Base-by-base conservation (phyloP, 2,113 vertebrate genomes). In the Tiliqua scincoides region DNA sequence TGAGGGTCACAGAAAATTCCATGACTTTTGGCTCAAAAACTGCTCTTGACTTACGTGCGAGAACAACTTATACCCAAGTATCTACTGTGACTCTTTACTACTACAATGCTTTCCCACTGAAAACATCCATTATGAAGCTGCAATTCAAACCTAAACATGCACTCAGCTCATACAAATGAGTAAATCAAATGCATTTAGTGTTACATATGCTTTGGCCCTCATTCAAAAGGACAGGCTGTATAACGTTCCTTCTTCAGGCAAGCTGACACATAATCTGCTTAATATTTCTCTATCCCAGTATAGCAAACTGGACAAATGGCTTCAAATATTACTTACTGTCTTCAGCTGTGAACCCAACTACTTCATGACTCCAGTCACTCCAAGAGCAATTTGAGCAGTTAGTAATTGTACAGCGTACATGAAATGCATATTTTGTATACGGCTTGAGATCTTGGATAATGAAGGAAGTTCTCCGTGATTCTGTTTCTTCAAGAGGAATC, bases 291-390 rank as follows among this genome's bases (percentile, higher is more conserved):
- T 52, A 78, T 17, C 15, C 7, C n/a, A n/a, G n/a, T 70, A 27
- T 10, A n/a, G 14, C 12, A 12, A 72, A 27, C 2, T 79, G 25
- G 54, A 67, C n/a, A 35, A 35, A 35, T 54, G 35, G 2, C 62
- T 74, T 70, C 15, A 72, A 18, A 0, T 4, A 79, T 43, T 90
- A 97, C 98, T 96, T 95, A 99, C 99, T 43, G n/a, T 87, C 95
- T 95, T 98, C 98, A 73, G 95, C 94, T 1, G 98, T 99, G 72
- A 92, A 87, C 2, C 89, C 86, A 0, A 90, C 95, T 48, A 92
- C 91, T 32, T 96, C 97, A 73, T 79, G 48, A 91, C 97, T 99
- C 99, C 99, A 99, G 25, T 98, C 88, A 87, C 99, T 99, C 98
- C 98, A 99, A 92, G 96, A 96, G n/a, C 97, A 17, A 17, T 35